Percentiles rank a stretch among this genome's conserved stretches.
Evolutionary conservation across 1,140 invertebrate species (phyloP).

Genomic region (Magallana gigas): DNA sequence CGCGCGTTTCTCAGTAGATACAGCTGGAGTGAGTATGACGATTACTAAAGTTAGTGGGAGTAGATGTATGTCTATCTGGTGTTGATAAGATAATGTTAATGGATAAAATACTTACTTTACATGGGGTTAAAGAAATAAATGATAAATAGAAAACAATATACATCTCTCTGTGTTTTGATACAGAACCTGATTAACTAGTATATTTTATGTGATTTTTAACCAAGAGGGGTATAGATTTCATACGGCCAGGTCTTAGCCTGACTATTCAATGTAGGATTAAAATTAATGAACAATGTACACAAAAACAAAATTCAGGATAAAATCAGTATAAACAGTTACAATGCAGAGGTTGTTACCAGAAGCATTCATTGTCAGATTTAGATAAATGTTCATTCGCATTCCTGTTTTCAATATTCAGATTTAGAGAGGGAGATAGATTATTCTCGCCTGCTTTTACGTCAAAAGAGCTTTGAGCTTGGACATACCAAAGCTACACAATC

Average conservation of each 20-base stretch:
- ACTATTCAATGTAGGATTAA: conserved; percentile 21
- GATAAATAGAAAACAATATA: background rate
- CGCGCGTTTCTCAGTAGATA: no score
- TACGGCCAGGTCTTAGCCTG: background rate
- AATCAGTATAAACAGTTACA: conserved; percentile 27
- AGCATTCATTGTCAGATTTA: conserved; percentile 12
- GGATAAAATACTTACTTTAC: background rate
- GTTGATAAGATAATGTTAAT: background rate
- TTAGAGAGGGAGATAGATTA: background rate
- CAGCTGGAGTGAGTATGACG: background rate
- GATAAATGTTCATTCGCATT: conserved; percentile 15
- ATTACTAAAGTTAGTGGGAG: background rate
- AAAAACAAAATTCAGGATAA: background rate
- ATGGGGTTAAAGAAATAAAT: conserved; percentile 32
- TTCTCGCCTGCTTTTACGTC: background rate
- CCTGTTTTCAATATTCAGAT: background rate
- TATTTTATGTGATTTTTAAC: background rate
- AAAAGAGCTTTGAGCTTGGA: background rate
- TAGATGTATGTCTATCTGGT: conserved; percentile 13
- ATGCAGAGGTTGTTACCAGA: conserved; percentile 31
- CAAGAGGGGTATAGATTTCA: conserved; percentile 1
- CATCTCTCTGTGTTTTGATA: background rate
- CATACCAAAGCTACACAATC: conserved; percentile 22
- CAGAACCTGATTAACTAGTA: background rate
- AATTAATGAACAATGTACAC: background rate